A percentile compares a stretch with the other conserved stretches of the same genome.
These are phyloP conservation scores for Poeciliopsis turrubarensis DNA, from an alignment of 2,113 vertebrate genomes.

Conservation along the genomic window DNA sequence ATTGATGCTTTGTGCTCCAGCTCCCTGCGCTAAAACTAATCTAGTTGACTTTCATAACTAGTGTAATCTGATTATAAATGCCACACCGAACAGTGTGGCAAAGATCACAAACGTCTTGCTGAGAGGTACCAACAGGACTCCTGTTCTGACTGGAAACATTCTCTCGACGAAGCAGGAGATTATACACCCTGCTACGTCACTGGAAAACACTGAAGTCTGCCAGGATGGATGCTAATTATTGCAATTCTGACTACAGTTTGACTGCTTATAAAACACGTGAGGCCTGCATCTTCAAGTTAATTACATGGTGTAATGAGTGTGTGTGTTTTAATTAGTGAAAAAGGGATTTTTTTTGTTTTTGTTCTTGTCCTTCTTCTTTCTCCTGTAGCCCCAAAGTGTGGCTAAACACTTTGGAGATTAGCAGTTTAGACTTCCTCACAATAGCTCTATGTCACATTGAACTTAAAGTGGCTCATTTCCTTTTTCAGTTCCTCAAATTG, in stretches of 20 bases:
- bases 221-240: conserved; percentile 25
- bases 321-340: not conserved
- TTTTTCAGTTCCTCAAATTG: conserved; percentile 57
- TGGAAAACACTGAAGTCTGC: conserved; percentile 33
- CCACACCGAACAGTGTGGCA: conserved; percentile 56
- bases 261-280: not conserved
- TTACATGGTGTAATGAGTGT: not conserved
- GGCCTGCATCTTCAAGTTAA: not conserved
- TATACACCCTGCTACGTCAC: conserved; percentile 46
- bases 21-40: conserved; percentile 54
- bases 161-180: conserved; percentile 46
- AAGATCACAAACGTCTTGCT: conserved; percentile 62
- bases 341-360: not conserved
- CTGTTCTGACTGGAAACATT: conserved; percentile 38
- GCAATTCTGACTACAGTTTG: not conserved
- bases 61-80: conserved; percentile 71
- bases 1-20: conserved; percentile 59
- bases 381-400: not conserved
- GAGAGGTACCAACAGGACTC: conserved; percentile 53
- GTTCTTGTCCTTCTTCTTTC: too few species aligned
- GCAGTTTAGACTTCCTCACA: conserved; percentile 23
- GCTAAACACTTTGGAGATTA: not conserved
- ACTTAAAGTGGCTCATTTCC: conserved; percentile 44
- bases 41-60: conserved; percentile 72
- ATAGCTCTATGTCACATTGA: conserved; percentile 34